Conservation (phyloP, 1,140 invertebrate genomes). For the Drosophila nasuta region DNA sequence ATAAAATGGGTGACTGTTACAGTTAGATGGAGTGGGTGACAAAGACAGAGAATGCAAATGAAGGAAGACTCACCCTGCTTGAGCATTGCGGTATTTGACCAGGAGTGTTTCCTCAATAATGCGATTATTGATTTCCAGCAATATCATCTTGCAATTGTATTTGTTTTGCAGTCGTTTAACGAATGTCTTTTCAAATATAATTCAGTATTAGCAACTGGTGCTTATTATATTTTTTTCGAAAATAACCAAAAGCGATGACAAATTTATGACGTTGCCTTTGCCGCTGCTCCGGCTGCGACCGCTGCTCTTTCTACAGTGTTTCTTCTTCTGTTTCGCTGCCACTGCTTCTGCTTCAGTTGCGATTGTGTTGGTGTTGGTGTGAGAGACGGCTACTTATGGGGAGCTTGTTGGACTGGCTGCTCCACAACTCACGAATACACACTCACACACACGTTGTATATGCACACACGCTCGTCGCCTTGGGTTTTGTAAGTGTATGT, state of each 20-base stretch:
- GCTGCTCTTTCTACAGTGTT: constrained; percentile 20
- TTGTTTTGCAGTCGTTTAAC: constrained; percentile 14
- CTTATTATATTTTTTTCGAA: constrained; percentile 15
- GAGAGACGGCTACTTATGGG: constrained; percentile 55
- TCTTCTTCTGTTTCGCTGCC: constrained; percentile 62
- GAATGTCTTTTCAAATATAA: constrained; percentile 19
- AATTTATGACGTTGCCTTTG: constrained; percentile 78
- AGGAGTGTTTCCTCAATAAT: constrained; percentile 98
- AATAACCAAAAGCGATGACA: constrained; percentile 61
- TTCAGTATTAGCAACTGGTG: constrained; percentile 18
- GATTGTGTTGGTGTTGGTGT: constrained; percentile 48
- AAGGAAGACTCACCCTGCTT: constrained; percentile 93
- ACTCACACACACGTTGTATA: constrained; percentile 19
- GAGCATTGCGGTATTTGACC: constrained; percentile 97
- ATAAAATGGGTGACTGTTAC: constrained; percentile 62
- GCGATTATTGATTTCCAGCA: constrained; percentile 99
- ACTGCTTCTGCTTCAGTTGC: constrained; percentile 36
- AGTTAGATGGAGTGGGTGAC: constrained; percentile 28
- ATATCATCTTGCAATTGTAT: constrained; percentile 91
- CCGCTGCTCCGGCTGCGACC: constrained; percentile 69
- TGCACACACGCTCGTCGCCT: constrained; percentile 21
- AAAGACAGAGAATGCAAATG: constrained; percentile 1
- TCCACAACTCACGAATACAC: constrained; percentile 70
- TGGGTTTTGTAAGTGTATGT: constrained; percentile 20
- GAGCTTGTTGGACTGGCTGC: constrained; percentile 60